Evolutionary conservation across 2,888 invertebrate genomes (phyloP).

Genomic region (Apotomis capreana): DNA sequence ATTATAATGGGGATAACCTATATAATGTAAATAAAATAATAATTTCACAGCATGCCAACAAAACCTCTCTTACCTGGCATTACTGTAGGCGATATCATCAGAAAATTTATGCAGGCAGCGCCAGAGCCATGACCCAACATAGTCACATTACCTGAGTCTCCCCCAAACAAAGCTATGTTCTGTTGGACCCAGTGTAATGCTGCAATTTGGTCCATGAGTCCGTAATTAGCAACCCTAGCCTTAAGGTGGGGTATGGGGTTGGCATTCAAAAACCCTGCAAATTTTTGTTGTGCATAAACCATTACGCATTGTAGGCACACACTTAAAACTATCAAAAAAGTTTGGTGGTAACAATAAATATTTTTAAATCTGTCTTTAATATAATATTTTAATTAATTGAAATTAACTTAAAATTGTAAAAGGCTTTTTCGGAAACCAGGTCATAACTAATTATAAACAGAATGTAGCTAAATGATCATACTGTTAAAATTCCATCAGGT

Average conservation of each 20-base stretch:
- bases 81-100: slow-evolving; percentile 98
- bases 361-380: no score
- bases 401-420: no score
- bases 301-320: no score
- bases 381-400: no score
- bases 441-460: no score
- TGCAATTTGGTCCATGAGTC: slow-evolving; percentile 98
- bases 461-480: no score
- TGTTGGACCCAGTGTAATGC: slow-evolving; percentile 98
- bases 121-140: slow-evolving; percentile 98
- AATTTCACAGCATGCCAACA: background rate
- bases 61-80: slow-evolving; percentile 80
- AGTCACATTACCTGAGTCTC: slow-evolving; percentile 97
- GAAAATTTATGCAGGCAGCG: slow-evolving; percentile 97
- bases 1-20: background rate
- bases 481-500: no score
- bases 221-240: slow-evolving; percentile 96
- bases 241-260: slow-evolving; percentile 93
- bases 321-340: no score
- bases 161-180: slow-evolving; percentile 97
- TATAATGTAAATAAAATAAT: background rate
- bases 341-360: no score
- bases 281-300: slow-evolving; percentile 28
- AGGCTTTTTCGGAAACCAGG: no score
- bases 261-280: slow-evolving; percentile 93